Percentiles rank a stretch among this genome's conserved stretches.
Conservation (phyloP, 2,888 invertebrate species). For the Eulithis prunata region DNA sequence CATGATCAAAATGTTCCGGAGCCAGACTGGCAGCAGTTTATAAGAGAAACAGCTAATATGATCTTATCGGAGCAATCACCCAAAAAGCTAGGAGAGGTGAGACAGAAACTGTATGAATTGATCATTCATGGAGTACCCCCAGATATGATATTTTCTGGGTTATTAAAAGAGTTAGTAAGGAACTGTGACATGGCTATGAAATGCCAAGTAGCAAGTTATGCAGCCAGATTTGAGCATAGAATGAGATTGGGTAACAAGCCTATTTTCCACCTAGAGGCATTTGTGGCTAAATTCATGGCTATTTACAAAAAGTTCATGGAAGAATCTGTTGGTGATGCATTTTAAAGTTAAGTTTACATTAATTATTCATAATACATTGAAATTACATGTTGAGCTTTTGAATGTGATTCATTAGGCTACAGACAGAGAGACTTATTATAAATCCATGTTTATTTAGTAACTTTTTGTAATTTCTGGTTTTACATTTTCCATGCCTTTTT, state of each 20-base stretch:
- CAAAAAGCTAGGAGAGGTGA: slow-evolving; percentile 91
- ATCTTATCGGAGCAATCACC: slow-evolving; percentile 95
- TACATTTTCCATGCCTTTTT: too few relatives aligned
- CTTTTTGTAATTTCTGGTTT: too few relatives aligned
- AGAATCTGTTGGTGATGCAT: slow-evolving; percentile 85
- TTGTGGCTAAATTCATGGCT: slow-evolving; percentile 98
- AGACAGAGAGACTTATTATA: too few relatives aligned
- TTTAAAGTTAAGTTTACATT: slow-evolving; percentile 54
- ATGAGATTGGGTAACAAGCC: slow-evolving; percentile 96
- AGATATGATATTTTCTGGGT: slow-evolving; percentile 94
- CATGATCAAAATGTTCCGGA: slow-evolving; percentile 91
- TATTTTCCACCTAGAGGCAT: slow-evolving; percentile 98
- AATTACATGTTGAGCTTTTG: too few relatives aligned
- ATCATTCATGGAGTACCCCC: slow-evolving; percentile 97
- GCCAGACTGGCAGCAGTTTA: slow-evolving; percentile 96
- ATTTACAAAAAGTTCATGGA: slow-evolving; percentile 95
- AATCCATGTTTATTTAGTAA: too few relatives aligned
- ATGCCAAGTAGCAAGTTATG: slow-evolving; percentile 92
- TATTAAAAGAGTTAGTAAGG: slow-evolving; percentile 92
- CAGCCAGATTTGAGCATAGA: slow-evolving; percentile 96
- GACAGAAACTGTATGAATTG: slow-evolving; percentile 96
- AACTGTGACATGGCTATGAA: slow-evolving; percentile 97
- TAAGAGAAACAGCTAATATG: slow-evolving; percentile 93
- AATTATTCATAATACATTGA: too few relatives aligned
- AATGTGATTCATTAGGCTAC: too few relatives aligned